Evolutionary conservation across 2,797 vertebrate species (phyloP).

Genomic region (Danio jaintianensis): DNA sequence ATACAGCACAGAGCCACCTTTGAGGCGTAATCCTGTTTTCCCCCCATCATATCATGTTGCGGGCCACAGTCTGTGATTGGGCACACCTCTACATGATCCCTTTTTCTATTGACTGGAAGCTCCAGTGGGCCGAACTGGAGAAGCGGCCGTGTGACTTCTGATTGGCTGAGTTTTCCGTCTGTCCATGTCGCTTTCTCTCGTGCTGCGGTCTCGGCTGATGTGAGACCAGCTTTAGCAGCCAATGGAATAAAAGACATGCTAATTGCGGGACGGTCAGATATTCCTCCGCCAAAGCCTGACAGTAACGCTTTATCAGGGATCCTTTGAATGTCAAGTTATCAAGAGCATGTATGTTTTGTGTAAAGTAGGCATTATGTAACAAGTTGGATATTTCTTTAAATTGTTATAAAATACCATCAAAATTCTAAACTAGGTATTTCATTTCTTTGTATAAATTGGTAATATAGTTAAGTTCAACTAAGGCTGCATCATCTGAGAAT

Average conservation of each 20-base stretch:
- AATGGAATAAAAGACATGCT: conserved; percentile 65
- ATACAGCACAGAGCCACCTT: background rate
- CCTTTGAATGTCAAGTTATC: background rate
- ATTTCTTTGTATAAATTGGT: too few relatives aligned
- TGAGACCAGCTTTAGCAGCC: conserved; percentile 74
- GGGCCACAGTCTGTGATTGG: conserved; percentile 69
- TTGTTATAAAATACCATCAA: too few relatives aligned
- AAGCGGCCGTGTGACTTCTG: conserved; percentile 16
- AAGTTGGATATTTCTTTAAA: too few relatives aligned
- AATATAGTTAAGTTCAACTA: background rate
- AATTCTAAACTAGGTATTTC: too few relatives aligned
- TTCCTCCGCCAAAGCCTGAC: conserved; percentile 67
- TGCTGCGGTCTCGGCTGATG: conserved; percentile 82
- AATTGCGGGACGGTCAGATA: conserved; percentile 56
- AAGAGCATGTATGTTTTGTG: too few relatives aligned
- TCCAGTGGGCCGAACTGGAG: conserved; percentile 20
- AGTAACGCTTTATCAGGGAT: conserved; percentile 6
- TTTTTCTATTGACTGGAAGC: conserved; percentile 59
- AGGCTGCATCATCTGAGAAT: too few relatives aligned
- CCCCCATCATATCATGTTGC: conserved; percentile 4
- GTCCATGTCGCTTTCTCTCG: conserved; percentile 41
- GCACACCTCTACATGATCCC: conserved; percentile 70
- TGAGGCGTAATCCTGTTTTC: background rate
- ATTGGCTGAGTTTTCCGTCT: conserved; percentile 57
- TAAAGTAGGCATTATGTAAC: too few relatives aligned